A percentile compares a stretch with the other conserved stretches of the same genome.
These are phyloP conservation scores for Amazona vittata DNA, from an alignment of 2,113 vertebrate genomes.

Conservation along the genomic window DNA sequence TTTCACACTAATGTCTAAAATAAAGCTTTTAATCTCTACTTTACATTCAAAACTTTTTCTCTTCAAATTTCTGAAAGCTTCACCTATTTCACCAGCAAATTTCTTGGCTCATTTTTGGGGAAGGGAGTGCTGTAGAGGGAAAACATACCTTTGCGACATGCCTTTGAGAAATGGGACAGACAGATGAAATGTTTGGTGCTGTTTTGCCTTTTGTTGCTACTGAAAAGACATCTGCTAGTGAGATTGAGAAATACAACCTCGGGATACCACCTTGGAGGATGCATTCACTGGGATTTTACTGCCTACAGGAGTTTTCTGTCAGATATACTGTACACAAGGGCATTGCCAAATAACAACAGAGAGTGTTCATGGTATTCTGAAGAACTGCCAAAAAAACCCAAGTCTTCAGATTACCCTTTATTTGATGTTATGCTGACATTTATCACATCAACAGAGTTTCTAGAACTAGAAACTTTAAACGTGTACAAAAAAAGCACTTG, in stretches of 20 bases:
- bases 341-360: constrained; percentile 14
- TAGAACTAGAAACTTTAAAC: neutral
- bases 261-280: neutral
- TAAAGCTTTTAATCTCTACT: neutral
- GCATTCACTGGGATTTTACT: neutral
- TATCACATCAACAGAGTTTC: neutral
- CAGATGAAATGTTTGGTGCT: neutral
- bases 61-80: neutral
- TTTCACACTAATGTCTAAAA: neutral
- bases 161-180: neutral
- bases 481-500: neutral
- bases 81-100: neutral
- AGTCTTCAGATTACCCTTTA: neutral
- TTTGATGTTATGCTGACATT: constrained; percentile 16
- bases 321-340: neutral
- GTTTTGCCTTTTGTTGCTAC: constrained; percentile 15
- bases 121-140: neutral
- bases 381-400: constrained; percentile 6
- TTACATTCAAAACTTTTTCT: neutral
- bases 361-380: constrained; percentile 12
- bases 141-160: neutral
- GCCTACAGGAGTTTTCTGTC: neutral
- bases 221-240: neutral
- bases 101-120: neutral
- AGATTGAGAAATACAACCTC: neutral